phyloP scores from a whole-genome alignment of 2,888 invertebrate species.

The Chaetogeoica ovagalla region DNA sequence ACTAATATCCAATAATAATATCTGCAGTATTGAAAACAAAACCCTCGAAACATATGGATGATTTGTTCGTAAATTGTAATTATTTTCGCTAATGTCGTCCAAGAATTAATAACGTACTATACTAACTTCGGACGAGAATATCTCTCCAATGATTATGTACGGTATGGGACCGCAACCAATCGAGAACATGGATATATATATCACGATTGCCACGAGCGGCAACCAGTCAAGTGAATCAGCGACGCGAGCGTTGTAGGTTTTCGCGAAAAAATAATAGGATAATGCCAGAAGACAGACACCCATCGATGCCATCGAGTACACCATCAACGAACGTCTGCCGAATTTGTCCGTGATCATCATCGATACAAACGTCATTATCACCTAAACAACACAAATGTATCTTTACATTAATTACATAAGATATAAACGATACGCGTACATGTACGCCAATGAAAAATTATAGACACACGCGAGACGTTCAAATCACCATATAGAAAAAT shows the following conservation, averaged over 20 bases:
- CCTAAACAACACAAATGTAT: background rate
- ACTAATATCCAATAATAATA: no score
- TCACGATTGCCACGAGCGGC: slow-evolving; percentile 68
- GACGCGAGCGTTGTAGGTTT: slow-evolving; percentile 62
- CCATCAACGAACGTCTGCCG: slow-evolving; percentile 76
- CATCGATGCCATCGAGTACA: slow-evolving; percentile 77
- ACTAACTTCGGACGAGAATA: slow-evolving; percentile 69
- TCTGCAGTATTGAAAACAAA: no score
- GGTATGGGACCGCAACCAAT: slow-evolving; percentile 80
- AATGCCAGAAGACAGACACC: slow-evolving; percentile 70
- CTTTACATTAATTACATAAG: background rate
- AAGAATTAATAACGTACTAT: no score
- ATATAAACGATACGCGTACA: no score
- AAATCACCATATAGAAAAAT: no score
- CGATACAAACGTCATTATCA: slow-evolving; percentile 66
- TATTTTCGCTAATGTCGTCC: background rate
- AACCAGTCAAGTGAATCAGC: slow-evolving; percentile 67
- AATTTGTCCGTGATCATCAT: slow-evolving; percentile 77
- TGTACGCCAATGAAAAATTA: no score
- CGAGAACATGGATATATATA: slow-evolving; percentile 71
- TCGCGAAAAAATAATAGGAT: slow-evolving; percentile 74
- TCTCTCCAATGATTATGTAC: slow-evolving; percentile 77
- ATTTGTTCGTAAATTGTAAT: no score
- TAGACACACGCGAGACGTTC: no score
- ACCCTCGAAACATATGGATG: no score